Percentiles rank a stretch among this genome's conserved stretches.
Conservation (phyloP, 2,888 invertebrate species). For the Drosophila cognata region DNA sequence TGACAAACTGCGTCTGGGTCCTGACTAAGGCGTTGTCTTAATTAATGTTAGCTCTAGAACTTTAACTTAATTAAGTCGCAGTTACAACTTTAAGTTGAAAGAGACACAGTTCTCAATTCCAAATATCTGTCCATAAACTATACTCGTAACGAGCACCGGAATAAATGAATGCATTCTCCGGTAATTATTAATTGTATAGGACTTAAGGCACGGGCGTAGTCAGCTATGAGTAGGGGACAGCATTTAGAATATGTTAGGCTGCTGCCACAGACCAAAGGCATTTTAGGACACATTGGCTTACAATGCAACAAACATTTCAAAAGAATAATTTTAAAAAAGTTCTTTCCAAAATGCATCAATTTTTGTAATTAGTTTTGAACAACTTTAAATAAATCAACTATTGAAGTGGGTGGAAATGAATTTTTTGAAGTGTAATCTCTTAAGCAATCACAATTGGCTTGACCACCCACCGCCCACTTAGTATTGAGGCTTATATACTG, state of each 20-base stretch:
- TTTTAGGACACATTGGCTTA: neutral
- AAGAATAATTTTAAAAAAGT: neutral
- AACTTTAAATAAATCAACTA: neutral
- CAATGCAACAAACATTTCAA: neutral
- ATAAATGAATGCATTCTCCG: neutral
- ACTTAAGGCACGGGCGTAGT: neutral
- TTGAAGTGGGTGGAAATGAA: too few relatives aligned
- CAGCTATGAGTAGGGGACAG: neutral
- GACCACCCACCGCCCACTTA: conserved; percentile 10
- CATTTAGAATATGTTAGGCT: neutral
- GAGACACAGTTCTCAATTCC: neutral
- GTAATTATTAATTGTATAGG: neutral
- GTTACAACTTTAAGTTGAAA: neutral
- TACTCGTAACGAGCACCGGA: neutral
- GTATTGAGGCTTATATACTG: neutral
- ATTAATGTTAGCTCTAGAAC: neutral
- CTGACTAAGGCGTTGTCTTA: neutral
- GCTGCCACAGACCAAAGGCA: neutral
- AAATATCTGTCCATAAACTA: neutral
- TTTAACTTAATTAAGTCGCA: neutral
- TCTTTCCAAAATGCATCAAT: neutral
- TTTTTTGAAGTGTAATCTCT: neutral
- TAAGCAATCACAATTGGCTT: neutral
- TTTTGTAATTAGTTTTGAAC: neutral
- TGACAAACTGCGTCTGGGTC: neutral